Percentiles rank a stretch among this genome's conserved stretches.
Conservation (phyloP, 2,113 vertebrate species). For the Hippocampus mohnikei region DNA sequence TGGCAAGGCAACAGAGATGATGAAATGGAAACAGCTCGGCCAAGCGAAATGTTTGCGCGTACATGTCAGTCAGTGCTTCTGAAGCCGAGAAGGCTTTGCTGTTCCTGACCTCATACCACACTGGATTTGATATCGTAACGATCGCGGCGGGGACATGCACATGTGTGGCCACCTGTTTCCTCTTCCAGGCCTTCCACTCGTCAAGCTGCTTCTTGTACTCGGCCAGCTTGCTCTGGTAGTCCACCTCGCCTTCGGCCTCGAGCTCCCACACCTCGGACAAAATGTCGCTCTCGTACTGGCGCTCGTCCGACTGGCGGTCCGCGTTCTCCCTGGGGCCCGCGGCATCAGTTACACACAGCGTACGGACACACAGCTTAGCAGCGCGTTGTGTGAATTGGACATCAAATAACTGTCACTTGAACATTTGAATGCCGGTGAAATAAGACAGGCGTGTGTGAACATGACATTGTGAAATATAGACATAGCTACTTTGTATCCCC, state of each 20-base stretch:
- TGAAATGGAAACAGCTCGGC: too few relatives aligned
- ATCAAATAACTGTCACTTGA: too few relatives aligned
- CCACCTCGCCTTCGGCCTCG: conserved; percentile 76
- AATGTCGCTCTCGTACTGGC: conserved; percentile 82
- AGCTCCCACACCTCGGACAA: conserved; percentile 81
- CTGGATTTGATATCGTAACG: too few relatives aligned
- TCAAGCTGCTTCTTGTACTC: conserved; percentile 76
- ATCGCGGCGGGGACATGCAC: background rate
- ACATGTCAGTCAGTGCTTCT: too few relatives aligned
- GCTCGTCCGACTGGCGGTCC: conserved; percentile 74
- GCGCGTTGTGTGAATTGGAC: too few relatives aligned
- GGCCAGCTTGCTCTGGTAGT: conserved; percentile 75
- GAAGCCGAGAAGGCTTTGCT: background rate
- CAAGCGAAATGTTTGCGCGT: too few relatives aligned
- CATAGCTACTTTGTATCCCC: too few relatives aligned
- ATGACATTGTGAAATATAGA: too few relatives aligned
- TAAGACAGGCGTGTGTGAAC: too few relatives aligned
- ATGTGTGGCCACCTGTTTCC: conserved; percentile 71
- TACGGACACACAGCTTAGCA: background rate
- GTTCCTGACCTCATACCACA: too few relatives aligned
- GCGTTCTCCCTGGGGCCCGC: conserved; percentile 78
- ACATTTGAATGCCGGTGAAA: too few relatives aligned
- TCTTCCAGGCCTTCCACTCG: conserved; percentile 87
- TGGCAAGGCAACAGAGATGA: too few relatives aligned
- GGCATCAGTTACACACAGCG: background rate